A percentile compares a stretch with the other conserved stretches of the same genome.
These are phyloP conservation scores for Engraulis encrasicolus DNA, from an alignment of 2,113 vertebrate genomes.

Conservation along the genomic window DNA sequence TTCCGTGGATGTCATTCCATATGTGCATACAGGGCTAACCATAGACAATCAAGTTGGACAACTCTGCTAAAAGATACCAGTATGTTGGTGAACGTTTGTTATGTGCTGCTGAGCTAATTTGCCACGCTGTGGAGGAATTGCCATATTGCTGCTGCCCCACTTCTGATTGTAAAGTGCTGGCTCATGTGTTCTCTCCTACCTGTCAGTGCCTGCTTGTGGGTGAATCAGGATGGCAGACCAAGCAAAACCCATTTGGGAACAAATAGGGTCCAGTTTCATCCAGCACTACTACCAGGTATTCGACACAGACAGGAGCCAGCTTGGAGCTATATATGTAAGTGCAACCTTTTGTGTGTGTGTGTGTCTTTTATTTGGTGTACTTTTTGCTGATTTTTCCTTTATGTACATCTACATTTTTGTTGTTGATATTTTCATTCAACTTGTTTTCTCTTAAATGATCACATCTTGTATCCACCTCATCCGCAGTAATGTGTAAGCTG, in stretches of 20 bases:
- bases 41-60: neutral
- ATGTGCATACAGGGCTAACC: neutral
- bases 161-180: neutral
- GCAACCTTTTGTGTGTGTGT: neutral
- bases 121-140: neutral
- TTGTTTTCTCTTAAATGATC: neutral
- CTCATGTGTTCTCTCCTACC: constrained; percentile 31
- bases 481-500: neutral
- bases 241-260: constrained; percentile 98
- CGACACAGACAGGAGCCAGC: constrained; percentile 91
- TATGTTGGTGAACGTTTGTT: neutral
- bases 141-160: neutral
- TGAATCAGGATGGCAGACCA: constrained; percentile 96
- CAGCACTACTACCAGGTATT: constrained; percentile 97
- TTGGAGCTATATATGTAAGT: constrained; percentile 98
- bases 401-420: neutral
- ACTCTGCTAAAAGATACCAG: neutral
- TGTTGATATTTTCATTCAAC: neutral
- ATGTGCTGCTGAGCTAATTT: neutral
- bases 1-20: neutral
- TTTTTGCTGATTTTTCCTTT: neutral
- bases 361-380: constrained; percentile 1
- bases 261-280: constrained; percentile 98
- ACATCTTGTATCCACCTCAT: neutral
- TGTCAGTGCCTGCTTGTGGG: constrained; percentile 80